Evolutionary conservation across 2,113 vertebrate genomes (phyloP).

Genomic region (Ramphastos sulfuratus): DNA sequence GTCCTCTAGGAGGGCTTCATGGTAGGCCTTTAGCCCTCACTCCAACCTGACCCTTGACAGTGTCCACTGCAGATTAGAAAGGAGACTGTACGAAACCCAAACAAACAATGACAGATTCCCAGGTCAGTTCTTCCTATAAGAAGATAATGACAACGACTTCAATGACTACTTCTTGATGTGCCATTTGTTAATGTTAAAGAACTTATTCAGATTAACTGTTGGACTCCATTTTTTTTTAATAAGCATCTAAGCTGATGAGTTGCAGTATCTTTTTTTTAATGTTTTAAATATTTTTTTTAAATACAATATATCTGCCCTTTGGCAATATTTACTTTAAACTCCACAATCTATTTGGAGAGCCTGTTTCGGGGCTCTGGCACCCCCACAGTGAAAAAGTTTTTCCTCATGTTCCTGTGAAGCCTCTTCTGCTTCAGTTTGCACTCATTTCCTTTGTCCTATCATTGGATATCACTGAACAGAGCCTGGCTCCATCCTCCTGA

Average conservation of each 20-base stretch:
- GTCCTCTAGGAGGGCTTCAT: too few species aligned
- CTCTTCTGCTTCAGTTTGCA: too few species aligned
- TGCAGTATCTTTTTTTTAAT: not conserved
- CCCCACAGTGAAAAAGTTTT: too few species aligned
- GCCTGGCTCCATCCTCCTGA: too few species aligned
- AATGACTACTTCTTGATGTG: not conserved
- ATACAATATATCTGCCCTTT: not conserved
- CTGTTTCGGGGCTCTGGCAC: too few species aligned
- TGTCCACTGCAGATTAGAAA: not conserved
- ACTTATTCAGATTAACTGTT: not conserved
- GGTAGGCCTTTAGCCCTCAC: too few species aligned
- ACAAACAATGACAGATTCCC: not conserved
- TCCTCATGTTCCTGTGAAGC: too few species aligned
- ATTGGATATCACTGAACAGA: too few species aligned
- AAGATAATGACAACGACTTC: not conserved
- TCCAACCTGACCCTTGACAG: too few species aligned
- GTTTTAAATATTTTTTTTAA: too few species aligned
- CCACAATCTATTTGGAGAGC: too few species aligned
- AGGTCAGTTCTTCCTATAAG: not conserved
- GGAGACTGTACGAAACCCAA: not conserved
- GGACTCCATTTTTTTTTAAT: not conserved
- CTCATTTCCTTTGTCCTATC: too few species aligned
- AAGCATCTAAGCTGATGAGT: not conserved
- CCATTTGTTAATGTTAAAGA: not conserved
- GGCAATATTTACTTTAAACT: not conserved